A percentile compares a stretch with the other conserved stretches of the same genome.
Evolutionary conservation across 2,888 invertebrate genomes (phyloP).

Genomic region (Metellina segmentata): DNA sequence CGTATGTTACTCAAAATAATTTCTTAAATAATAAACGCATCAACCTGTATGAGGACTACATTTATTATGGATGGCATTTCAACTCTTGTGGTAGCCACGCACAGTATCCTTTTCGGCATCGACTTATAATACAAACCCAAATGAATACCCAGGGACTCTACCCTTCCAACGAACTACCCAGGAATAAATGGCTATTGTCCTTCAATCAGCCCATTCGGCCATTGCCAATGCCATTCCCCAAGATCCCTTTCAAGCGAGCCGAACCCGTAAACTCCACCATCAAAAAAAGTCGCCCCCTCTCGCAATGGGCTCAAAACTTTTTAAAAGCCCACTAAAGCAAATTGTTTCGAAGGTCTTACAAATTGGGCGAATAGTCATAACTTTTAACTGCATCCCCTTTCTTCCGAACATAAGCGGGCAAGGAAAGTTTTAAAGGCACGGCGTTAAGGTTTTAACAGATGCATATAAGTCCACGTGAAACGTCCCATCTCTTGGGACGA

Average conservation of each 20-base stretch:
- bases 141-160: background rate
- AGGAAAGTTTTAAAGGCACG: slow-evolving; percentile 31
- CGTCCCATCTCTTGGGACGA: slow-evolving; percentile 20
- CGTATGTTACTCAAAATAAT: too few relatives aligned
- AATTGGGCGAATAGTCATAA: slow-evolving; percentile 39
- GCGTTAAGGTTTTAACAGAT: slow-evolving; percentile 11
- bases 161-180: background rate
- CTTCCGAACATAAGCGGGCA: background rate
- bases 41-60: too few relatives aligned
- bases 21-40: too few relatives aligned
- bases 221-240: background rate
- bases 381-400: slow-evolving; percentile 19
- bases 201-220: background rate
- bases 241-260: background rate
- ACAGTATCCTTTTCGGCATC: background rate
- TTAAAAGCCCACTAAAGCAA: slow-evolving; percentile 51
- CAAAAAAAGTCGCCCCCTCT: background rate
- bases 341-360: slow-evolving; percentile 36
- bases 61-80: background rate
- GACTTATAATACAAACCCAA: background rate
- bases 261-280: background rate
- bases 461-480: background rate
- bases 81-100: background rate
- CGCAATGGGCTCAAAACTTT: slow-evolving; percentile 37
- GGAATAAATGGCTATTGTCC: background rate